Conservation (phyloP, 1,140 invertebrate genomes). For the Oncopodura yosiiana region DNA sequence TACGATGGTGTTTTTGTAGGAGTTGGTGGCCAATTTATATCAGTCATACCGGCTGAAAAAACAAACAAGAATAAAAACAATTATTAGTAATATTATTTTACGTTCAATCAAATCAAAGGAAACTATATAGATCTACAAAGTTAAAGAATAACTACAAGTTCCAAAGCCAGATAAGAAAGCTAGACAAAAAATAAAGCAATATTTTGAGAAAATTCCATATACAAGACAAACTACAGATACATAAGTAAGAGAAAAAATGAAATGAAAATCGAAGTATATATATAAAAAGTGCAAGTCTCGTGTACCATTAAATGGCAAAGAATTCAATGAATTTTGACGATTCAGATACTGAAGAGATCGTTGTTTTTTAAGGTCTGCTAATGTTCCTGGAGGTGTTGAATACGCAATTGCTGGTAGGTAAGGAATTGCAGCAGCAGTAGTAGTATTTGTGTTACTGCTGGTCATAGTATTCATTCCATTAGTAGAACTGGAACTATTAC, state of each 20-base stretch:
- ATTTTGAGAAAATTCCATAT: neutral
- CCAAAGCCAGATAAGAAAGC: too few species aligned
- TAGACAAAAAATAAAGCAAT: too few species aligned
- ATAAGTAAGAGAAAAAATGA: neutral
- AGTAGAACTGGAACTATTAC: constrained; percentile 2
- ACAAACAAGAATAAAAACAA: neutral
- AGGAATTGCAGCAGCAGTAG: neutral
- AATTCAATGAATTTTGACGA: constrained; percentile 9
- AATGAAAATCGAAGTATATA: neutral
- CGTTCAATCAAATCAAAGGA: neutral
- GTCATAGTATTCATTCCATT: neutral
- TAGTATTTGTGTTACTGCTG: constrained; percentile 5
- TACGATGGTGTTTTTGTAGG: too few species aligned
- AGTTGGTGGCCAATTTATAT: neutral
- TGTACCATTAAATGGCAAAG: constrained; percentile 22
- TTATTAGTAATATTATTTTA: neutral
- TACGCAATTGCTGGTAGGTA: neutral
- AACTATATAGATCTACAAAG: neutral
- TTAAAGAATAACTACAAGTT: neutral
- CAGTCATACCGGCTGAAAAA: neutral
- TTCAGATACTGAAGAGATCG: constrained; percentile 36
- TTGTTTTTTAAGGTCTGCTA: constrained; percentile 44
- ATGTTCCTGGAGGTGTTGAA: constrained; percentile 38
- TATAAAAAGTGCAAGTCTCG: neutral
- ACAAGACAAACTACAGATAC: neutral